Evolutionary conservation across 2,797 vertebrate genomes (phyloP).

Genomic region (Centropyge bicolor): DNA sequence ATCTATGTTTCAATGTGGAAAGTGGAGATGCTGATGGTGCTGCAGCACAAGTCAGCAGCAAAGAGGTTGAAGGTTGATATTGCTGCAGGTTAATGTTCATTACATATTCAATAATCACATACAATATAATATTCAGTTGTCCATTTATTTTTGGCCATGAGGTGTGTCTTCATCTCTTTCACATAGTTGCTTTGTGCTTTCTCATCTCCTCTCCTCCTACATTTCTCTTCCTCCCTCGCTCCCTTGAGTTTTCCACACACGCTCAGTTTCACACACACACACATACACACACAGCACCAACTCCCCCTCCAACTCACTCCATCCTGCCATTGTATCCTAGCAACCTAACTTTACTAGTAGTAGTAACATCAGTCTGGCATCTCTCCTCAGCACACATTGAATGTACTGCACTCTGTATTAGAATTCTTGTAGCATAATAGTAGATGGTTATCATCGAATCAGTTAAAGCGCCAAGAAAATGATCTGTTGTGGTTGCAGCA

Average conservation of each 20-base stretch:
- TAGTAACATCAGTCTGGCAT: constrained; percentile 55
- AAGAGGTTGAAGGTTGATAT: background rate
- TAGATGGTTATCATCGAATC: background rate
- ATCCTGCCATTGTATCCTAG: constrained; percentile 72
- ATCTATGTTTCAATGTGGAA: too few species aligned
- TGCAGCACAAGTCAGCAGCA: too few species aligned
- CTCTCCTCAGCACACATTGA: constrained; percentile 17
- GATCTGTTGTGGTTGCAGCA: background rate
- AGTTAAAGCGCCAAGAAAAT: background rate
- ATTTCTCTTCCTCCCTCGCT: constrained; percentile 48
- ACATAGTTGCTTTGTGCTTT: constrained; percentile 30
- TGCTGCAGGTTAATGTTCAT: background rate
- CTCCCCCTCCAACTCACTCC: constrained; percentile 42
- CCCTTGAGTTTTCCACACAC: constrained; percentile 51
- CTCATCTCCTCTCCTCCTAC: constrained; percentile 52
- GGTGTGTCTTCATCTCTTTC: constrained; percentile 11
- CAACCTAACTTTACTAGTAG: constrained; percentile 73
- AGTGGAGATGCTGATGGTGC: too few species aligned
- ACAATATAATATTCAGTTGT: background rate
- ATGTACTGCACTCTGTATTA: constrained; percentile 26
- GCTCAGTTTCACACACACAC: constrained; percentile 26
- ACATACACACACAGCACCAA: constrained; percentile 29
- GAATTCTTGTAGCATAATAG: constrained; percentile 10
- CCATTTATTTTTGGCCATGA: constrained; percentile 4
- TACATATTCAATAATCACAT: background rate